Evolutionary conservation across 2,888 invertebrate genomes (phyloP).

Genomic region (Hedya salicella): DNA sequence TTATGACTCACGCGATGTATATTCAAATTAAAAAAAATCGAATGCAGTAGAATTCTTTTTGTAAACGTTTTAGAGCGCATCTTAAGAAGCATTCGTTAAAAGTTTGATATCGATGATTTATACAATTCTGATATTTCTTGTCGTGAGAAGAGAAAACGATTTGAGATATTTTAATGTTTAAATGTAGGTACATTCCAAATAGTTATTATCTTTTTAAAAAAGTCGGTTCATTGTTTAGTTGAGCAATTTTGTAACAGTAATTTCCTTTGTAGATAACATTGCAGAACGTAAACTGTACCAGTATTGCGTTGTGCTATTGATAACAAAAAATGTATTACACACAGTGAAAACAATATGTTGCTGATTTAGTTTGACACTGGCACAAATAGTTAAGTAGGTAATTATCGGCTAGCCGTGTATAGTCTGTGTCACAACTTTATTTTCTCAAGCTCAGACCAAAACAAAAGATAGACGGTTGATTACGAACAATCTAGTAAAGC

Average conservation of each 20-base stretch:
- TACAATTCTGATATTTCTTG: constrained; percentile 1
- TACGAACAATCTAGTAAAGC: too few relatives aligned
- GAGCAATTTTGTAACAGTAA: constrained; percentile 42
- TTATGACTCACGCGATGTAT: constrained; percentile 21
- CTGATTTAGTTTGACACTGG: background rate
- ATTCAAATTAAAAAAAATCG: constrained; percentile 28
- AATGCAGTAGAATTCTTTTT: constrained; percentile 3
- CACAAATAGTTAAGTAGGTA: background rate
- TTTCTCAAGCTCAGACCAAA: too few relatives aligned
- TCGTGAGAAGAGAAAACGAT: background rate
- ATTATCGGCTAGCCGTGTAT: too few relatives aligned
- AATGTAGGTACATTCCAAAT: constrained; percentile 21
- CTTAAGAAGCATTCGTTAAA: constrained; percentile 6
- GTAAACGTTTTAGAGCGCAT: constrained; percentile 1
- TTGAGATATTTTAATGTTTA: background rate
- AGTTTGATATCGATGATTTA: constrained; percentile 18
- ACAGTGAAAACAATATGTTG: constrained; percentile 2
- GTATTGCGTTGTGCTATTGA: constrained; percentile 33
- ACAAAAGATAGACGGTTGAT: too few relatives aligned
- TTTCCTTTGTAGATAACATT: constrained; percentile 44
- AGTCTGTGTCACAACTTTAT: too few relatives aligned
- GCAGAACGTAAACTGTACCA: constrained; percentile 37
- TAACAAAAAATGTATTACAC: constrained; percentile 30
- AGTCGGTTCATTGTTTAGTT: constrained; percentile 34
- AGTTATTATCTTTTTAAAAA: constrained; percentile 27